Base-by-base conservation (phyloP, 1,140 invertebrate species). In the Idris sp. region DNA sequence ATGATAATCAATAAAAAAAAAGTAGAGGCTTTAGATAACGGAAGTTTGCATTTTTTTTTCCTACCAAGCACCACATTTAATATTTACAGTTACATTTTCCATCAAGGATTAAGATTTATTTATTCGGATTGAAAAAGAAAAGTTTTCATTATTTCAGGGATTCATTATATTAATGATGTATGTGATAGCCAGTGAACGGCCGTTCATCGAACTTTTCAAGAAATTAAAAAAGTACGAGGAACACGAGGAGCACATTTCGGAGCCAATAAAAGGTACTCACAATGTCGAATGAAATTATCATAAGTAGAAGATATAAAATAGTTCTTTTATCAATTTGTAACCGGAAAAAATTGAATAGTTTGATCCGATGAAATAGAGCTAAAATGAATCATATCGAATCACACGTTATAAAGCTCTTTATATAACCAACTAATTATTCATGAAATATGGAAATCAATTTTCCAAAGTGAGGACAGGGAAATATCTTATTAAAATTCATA, bases 191-290 rank as follows among this genome's bases (percentile, higher is more conserved):
- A 79, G 81, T 18, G 84, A 87, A 10, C 72, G 83, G 30, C 67
- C 73, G 13, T 71, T 83, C 16, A 36, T 84, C 19, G 68, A 79
- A 30, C 73, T 84, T 49, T 65, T 86, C n/a, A 79, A 80, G 9
- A 85, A 83, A 65, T 71, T 85, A 4, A 82, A 77, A 44, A 80
- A 81, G 68, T 81, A 79, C 35, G 44, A 51, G 33, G 19, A 74
- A 73, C 18, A 56, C 8, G 81, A 84, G 4, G 81, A 84, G 41
- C 61, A 64, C 22, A 77, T 78, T 4, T 81, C 83, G 3, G 84
- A 86, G 25, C 80, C 80, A 25, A 83, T 85, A 41, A 86, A 88
- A 84, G 83, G 84, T 86, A 79, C 14, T 36, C 28, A 49, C 26
- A 46, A 46, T 19, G 0, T 10, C 11, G 18, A 16, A 38, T 41